Conservation (phyloP, 2,113 vertebrate genomes). For the Dicerorhinus sumatrensis region DNA sequence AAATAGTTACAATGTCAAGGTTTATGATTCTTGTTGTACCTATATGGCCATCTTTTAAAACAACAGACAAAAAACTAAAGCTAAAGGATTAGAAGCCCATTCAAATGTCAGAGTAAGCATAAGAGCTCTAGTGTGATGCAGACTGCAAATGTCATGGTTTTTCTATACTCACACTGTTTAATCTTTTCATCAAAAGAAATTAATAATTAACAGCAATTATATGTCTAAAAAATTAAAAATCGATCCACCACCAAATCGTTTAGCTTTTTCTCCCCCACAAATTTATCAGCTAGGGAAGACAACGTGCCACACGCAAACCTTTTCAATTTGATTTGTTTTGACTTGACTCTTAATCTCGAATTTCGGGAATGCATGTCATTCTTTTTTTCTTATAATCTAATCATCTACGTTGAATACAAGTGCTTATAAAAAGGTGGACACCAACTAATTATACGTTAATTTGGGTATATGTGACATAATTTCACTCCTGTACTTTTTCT, state of each 20-base stretch:
- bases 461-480: background rate
- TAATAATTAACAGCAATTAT: conserved; percentile 79
- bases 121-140: background rate
- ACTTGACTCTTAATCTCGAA: conserved; percentile 57
- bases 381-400: conserved; percentile 46
- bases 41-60: conserved; percentile 3
- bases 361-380: background rate
- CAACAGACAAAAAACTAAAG: conserved; percentile 17
- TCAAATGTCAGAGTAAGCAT: background rate
- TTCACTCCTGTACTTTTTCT: conserved; percentile 27
- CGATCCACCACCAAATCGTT: background rate
- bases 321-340: conserved; percentile 65
- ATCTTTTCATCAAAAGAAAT: conserved; percentile 65
- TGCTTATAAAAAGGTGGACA: conserved; percentile 51
- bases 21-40: conserved; percentile 51
- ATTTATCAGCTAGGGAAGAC: background rate
- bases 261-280: background rate
- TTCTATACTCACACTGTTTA: conserved; percentile 69
- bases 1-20: conserved; percentile 69
- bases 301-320: conserved; percentile 15
- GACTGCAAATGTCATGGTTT: conserved; percentile 64
- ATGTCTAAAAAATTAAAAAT: conserved; percentile 69
- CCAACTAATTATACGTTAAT: conserved; percentile 63
- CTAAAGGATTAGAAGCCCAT: conserved; percentile 16
- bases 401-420: conserved; percentile 60